Base-by-base conservation (phyloP, 1,140 invertebrate species). In the Argopecten irradians region DNA sequence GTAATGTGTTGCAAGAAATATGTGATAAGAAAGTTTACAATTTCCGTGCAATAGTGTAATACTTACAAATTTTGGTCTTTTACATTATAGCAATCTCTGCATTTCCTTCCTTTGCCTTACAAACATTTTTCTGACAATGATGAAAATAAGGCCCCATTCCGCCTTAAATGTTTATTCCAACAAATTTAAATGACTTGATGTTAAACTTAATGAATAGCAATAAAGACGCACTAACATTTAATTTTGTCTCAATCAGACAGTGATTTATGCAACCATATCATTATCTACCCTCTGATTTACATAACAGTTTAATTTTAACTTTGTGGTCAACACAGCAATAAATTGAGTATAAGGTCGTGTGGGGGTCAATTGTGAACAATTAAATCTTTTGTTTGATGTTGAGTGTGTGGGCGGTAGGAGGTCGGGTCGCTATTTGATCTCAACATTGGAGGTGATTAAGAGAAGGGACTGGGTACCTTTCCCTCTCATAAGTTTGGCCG, bases 311-410 rank as follows among this genome's bases (percentile, higher is more conserved):
- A 71, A 71, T 71, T 71, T 71, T 28, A 71, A 71, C 22, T 71
- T n/a, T n/a, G 19, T 71, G 55, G 55, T 71, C 55, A 71, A 71
- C 1, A n/a, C 22, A n/a, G 55, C 55, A 5, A 71, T 71, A 71
- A 71, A 71, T 28, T 28, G 22, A 71, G 55, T 28, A 28, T 71
- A n/a, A 71, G 55, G 55, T 71, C 55, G 55, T 3, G 28, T 71
- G n/a, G 55, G 28, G 55, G 55, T 71, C 55, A 71, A 71, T 71
- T 71, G 55, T 71, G 55, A 71, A 71, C 55, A 71, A 71, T 71
- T 71, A 71, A 71, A 71, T 22, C 55, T 71, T 71, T 71, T 71
- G 55, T 71, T 71, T 71, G 55, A 71, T 71, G 22, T 71, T 71
- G 55, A 71, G 2, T 71, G 55, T 71, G 55, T 71, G 55, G 55